Evolutionary conservation across 2,113 vertebrate species (phyloP).

Genomic region (Psittacula cyanocephala): DNA sequence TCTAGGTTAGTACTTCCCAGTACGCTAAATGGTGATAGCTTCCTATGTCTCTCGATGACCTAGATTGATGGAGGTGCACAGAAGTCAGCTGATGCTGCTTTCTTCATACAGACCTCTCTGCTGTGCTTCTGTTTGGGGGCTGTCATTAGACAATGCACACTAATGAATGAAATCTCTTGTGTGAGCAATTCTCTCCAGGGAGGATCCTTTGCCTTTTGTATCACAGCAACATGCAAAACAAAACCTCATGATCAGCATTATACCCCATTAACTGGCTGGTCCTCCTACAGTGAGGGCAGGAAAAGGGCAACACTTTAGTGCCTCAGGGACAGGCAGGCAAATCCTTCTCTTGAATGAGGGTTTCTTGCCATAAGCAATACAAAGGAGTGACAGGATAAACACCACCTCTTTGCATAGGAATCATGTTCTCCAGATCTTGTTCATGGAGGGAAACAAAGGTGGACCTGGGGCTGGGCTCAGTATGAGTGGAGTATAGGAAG

Average conservation of each 20-base stretch:
- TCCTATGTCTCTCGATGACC: background rate
- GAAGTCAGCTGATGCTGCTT: background rate
- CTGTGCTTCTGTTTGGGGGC: background rate
- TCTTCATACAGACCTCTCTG: background rate
- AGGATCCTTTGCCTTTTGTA: background rate
- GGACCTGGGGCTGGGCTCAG: accelerated
- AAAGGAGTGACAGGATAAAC: background rate
- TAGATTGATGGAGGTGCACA: background rate
- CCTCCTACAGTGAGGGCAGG: background rate
- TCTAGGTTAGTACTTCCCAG: background rate
- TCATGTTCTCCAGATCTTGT: background rate
- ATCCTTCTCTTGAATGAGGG: background rate
- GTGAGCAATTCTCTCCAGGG: background rate
- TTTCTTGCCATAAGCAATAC: background rate
- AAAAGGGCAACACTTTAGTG: background rate
- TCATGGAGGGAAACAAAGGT: background rate
- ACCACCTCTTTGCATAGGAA: background rate
- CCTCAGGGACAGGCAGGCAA: background rate
- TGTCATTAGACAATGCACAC: background rate
- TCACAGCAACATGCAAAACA: background rate
- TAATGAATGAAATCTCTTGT: background rate
- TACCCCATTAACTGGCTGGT: background rate
- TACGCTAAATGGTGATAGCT: background rate
- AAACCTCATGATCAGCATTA: background rate
- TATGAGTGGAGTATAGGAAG: background rate